phyloP scores from a whole-genome alignment of 2,797 vertebrate genomes.

The Lacerta bilineata region DNA sequence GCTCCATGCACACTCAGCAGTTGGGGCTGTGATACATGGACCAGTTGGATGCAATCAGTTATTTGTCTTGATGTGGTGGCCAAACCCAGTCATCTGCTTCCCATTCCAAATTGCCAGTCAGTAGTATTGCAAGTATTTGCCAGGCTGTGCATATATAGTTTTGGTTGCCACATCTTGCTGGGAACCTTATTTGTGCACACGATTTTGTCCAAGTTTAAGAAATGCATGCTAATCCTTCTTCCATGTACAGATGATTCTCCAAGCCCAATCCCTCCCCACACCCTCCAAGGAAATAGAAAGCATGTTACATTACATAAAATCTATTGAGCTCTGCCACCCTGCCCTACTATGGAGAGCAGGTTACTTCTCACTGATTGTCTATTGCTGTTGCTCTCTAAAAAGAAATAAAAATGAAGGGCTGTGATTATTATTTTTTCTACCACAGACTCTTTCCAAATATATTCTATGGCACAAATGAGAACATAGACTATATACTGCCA shows the following conservation, averaged over 20 bases:
- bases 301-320: neutral
- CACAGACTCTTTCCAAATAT: neutral
- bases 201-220: neutral
- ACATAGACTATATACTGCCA: constrained; percentile 71
- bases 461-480: constrained; percentile 60
- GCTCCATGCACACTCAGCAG: no score
- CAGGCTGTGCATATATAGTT: neutral
- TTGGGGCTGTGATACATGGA: neutral
- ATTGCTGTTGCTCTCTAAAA: neutral
- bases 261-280: no score
- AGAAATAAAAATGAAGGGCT: constrained; percentile 7
- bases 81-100: neutral
- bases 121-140: neutral
- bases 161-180: neutral
- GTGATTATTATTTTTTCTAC: neutral
- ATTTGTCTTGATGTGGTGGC: neutral
- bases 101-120: neutral
- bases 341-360: neutral
- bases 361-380: neutral
- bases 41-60: neutral
- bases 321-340: neutral
- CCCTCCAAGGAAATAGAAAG: neutral
- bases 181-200: no score
- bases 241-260: neutral
- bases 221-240: neutral